Conservation (phyloP, 2,113 vertebrate species). For the Megalops atlanticus region DNA sequence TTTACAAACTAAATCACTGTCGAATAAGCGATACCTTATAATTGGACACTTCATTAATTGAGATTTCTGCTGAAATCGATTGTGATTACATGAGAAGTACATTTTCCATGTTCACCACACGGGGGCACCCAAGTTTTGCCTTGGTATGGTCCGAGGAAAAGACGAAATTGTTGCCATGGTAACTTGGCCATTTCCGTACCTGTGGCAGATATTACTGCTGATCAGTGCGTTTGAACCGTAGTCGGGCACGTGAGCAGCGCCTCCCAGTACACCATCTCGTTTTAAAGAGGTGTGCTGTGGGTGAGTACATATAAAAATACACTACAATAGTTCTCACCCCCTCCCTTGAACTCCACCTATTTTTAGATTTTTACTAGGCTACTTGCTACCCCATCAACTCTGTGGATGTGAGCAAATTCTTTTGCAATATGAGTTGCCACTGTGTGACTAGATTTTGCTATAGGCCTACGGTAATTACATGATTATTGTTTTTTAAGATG, state of each 20-base stretch:
- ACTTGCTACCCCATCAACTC: neutral
- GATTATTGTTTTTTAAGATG: no score
- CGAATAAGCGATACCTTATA: no score
- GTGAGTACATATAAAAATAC: neutral
- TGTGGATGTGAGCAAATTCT: neutral
- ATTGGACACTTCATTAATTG: no score
- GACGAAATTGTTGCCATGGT: constrained; percentile 44
- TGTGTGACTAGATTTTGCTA: no score
- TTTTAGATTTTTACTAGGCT: neutral
- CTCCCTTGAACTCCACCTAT: neutral
- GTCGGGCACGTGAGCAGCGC: neutral
- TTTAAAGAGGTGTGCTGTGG: neutral
- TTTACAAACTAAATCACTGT: no score
- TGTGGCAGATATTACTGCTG: neutral
- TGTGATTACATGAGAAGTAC: no score
- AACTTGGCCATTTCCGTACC: constrained; percentile 30
- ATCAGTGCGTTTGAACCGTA: constrained; percentile 5
- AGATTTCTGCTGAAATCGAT: no score
- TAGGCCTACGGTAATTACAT: no score
- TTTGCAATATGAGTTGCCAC: no score
- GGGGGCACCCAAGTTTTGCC: neutral
- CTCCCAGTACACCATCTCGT: neutral
- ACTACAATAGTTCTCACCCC: neutral
- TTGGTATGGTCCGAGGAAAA: constrained; percentile 16
- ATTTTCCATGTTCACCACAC: constrained; percentile 5